phyloP scores from a whole-genome alignment of 2,113 vertebrate genomes.

The Cichladusa arquata region DNA sequence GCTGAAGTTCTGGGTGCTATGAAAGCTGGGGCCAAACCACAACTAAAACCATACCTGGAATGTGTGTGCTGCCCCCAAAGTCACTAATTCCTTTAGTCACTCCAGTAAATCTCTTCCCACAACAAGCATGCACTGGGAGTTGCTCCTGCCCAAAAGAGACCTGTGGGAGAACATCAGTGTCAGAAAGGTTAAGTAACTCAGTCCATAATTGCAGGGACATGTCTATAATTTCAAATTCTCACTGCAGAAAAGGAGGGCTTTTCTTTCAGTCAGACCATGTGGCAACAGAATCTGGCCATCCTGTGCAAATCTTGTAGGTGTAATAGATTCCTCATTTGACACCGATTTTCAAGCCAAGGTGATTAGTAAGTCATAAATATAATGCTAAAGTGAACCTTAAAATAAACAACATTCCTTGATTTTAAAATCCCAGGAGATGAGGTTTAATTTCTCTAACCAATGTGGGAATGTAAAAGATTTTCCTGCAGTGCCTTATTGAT shows the following conservation, averaged over 20 bases:
- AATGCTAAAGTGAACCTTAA: constrained; percentile 34
- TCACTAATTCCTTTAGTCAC: not conserved
- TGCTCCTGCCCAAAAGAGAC: constrained; percentile 3
- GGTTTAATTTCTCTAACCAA: constrained; percentile 30
- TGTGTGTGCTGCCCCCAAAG: not conserved
- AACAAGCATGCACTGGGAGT: not conserved
- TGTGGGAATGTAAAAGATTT: constrained; percentile 7
- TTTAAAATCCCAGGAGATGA: constrained; percentile 9
- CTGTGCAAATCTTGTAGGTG: not conserved
- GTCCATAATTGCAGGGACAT: constrained; percentile 35
- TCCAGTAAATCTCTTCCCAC: not conserved
- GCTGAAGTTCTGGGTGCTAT: not conserved
- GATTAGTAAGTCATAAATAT: constrained; percentile 49
- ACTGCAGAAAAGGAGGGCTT: not conserved
- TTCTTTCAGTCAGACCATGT: not conserved
- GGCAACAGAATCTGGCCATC: not conserved
- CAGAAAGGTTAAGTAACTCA: constrained; percentile 52
- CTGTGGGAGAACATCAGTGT: not conserved
- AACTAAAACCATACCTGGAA: not conserved
- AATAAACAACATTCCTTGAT: constrained; percentile 46
- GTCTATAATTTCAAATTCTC: constrained; percentile 23
- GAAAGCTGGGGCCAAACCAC: not conserved
- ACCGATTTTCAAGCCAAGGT: constrained; percentile 23
- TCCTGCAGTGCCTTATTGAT: constrained; percentile 49
- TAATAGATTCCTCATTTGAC: not conserved